Evolutionary conservation across 2,113 vertebrate genomes (phyloP), one percentile per base, ranked within the genome.

Genomic region (Phalacrocorax aristotelis): DNA sequence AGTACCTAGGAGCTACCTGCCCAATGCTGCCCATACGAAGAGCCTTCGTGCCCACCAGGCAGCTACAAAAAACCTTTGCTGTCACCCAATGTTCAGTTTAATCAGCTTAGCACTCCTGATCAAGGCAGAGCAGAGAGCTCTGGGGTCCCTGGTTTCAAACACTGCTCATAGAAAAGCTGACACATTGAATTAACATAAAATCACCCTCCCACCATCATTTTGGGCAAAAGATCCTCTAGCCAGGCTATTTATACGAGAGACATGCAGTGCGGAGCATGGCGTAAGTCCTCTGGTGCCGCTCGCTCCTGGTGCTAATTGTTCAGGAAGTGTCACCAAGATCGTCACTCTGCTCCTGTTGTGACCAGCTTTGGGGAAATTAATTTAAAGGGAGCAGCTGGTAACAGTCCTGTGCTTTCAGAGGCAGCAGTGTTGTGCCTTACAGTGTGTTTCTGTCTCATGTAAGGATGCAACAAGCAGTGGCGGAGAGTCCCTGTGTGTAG

Each of bases 111-210:
- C 4, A 25, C 46, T 90, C 52, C 75, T 42, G 65, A 96, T 22
- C 0, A 0, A 81, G 66, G 66, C 18, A 89, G 89, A 97, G 71
- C 60, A 79, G n/a, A 78, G 77, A 64, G 27, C 66, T 74, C 91
- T 48, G 15, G 64, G 88, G 76, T 86, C 68, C 89, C 81, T 80
- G 85, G 77, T 95, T 97, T 94, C 91, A 94, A 83, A 97, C 71
- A 95, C 83, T 94, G 81, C 93, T 97, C 6, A 12, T 10, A 17
- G 97, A 94, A 95, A 96, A 93, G 60, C 96, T 97, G 98, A 97
- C 97, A 96, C 7, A 5, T 96, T 93, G 83, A 90, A 98, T 98
- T 97, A 98, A 92, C 88, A 90, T 97, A 94, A 96, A 96, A 38
- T 66, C 93, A 83, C 57, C 89, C 94, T 93, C 78, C 44, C 49